These are phyloP conservation scores for Digitonthophagus gazella DNA, from an alignment of 2,888 invertebrate species.

Conservation along the genomic window DNA sequence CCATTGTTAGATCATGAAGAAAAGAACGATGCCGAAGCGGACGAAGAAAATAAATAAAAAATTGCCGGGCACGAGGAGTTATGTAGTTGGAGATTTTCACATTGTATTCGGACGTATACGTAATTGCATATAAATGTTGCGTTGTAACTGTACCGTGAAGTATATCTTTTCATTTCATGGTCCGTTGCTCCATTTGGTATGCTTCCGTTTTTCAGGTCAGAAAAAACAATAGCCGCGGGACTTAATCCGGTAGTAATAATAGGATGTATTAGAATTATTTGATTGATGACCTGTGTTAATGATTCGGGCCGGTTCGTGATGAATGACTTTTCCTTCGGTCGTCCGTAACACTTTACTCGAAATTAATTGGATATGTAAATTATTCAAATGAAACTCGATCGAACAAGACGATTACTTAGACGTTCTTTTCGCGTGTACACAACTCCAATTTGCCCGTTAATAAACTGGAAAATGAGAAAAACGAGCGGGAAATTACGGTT, in stretches of 20 bases:
- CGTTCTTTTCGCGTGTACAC: background rate
- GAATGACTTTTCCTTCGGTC: background rate
- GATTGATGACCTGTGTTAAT: background rate
- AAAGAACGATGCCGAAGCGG: background rate
- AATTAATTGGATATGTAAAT: background rate
- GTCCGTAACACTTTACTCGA: background rate
- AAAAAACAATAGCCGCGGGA: background rate
- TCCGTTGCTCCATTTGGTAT: background rate
- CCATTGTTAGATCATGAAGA: background rate
- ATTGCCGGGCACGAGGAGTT: background rate
- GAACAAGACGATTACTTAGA: background rate
- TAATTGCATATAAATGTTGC: background rate
- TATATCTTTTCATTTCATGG: background rate
- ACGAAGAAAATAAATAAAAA: background rate
- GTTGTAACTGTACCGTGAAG: background rate
- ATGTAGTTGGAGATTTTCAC: background rate
- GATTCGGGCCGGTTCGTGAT: background rate
- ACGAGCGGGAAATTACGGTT: background rate
- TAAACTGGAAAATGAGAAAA: too few species aligned
- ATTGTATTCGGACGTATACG: background rate
- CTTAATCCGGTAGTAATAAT: background rate
- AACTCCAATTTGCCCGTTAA: background rate
- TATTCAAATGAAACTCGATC: background rate
- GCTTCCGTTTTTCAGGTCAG: background rate
- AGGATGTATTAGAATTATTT: background rate